phyloP scores from a whole-genome alignment of 2,888 invertebrate genomes.

The Cepaea hortensis region DNA sequence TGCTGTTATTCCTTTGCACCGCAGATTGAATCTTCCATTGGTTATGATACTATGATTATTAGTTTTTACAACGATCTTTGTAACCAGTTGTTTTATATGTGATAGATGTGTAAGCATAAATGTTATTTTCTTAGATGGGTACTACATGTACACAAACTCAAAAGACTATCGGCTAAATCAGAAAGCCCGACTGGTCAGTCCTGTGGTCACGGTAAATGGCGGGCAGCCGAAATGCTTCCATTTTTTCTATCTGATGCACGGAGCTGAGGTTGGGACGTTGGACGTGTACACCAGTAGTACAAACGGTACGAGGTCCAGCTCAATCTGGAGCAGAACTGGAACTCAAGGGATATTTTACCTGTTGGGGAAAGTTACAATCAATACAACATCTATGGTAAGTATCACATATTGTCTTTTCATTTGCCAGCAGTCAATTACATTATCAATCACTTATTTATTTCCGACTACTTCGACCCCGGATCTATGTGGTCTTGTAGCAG shows the following conservation, averaged over 20 bases:
- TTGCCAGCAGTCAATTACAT: too few relatives aligned
- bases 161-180: constrained; percentile 60
- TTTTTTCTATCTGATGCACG: constrained; percentile 73
- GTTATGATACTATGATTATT: too few relatives aligned
- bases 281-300: constrained; percentile 41
- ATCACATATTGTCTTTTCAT: too few relatives aligned
- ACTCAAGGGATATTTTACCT: constrained; percentile 69
- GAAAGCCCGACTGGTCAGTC: constrained; percentile 66
- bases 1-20: too few relatives aligned
- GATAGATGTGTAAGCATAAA: too few relatives aligned
- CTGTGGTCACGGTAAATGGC: constrained; percentile 55
- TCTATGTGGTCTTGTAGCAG: too few relatives aligned
- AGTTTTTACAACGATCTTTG: too few relatives aligned
- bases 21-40: too few relatives aligned
- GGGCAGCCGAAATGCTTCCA: constrained; percentile 62
- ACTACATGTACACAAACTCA: constrained; percentile 69
- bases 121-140: constrained; percentile 34
- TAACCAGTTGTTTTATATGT: too few relatives aligned
- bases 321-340: constrained; percentile 63
- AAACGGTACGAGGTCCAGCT: constrained; percentile 29
- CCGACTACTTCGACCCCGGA: too few relatives aligned
- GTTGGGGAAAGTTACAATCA: constrained; percentile 62
- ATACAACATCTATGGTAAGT: constrained; percentile 27
- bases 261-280: constrained; percentile 60
- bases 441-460: too few relatives aligned